phyloP scores from a whole-genome alignment of 2,888 invertebrate species.

The Bimastos eiseni region DNA sequence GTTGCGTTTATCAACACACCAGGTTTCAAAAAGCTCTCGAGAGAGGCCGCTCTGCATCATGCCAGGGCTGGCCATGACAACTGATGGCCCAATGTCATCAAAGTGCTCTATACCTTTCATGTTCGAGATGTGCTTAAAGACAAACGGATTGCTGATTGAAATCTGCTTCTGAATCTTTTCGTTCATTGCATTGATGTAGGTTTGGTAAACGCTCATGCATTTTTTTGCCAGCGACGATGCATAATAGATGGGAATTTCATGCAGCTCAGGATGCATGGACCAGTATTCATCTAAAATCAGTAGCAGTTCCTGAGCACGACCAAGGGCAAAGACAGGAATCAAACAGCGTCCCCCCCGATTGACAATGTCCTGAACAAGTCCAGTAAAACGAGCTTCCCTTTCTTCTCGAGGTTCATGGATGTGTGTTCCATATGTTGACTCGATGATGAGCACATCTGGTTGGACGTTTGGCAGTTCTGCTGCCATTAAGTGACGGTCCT shows the following conservation, averaged over 20 bases:
- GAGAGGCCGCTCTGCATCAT: slow-evolving; percentile 99
- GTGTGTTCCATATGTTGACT: slow-evolving; percentile 98
- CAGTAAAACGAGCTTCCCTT: slow-evolving; percentile 87
- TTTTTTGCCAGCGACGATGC: slow-evolving; percentile 98
- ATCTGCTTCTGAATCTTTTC: slow-evolving; percentile 93
- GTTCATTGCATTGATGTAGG: slow-evolving; percentile 99
- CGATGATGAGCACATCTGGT: slow-evolving; percentile 95
- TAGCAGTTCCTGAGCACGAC: slow-evolving; percentile 84
- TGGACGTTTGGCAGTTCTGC: slow-evolving; percentile 95
- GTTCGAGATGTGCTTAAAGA: slow-evolving; percentile 86
- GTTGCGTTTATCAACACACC: slow-evolving; percentile 98
- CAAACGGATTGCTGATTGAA: slow-evolving; percentile 96
- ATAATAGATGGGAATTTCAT: slow-evolving; percentile 98
- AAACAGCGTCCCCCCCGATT: slow-evolving; percentile 94
- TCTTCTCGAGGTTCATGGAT: slow-evolving; percentile 98
- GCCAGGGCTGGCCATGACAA: slow-evolving; percentile 98
- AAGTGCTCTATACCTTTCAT: slow-evolving; percentile 93
- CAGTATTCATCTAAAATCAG: slow-evolving; percentile 96
- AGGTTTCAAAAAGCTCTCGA: slow-evolving; percentile 93
- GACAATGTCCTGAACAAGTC: slow-evolving; percentile 92
- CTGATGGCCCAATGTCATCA: slow-evolving; percentile 98
- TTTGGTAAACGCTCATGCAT: slow-evolving; percentile 99
- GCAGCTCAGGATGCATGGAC: slow-evolving; percentile 93
- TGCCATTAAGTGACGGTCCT: slow-evolving; percentile 98
- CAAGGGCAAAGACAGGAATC: slow-evolving; percentile 97